Base-by-base conservation (phyloP, 2,113 vertebrate species). In the Sciurus niger region DNA sequence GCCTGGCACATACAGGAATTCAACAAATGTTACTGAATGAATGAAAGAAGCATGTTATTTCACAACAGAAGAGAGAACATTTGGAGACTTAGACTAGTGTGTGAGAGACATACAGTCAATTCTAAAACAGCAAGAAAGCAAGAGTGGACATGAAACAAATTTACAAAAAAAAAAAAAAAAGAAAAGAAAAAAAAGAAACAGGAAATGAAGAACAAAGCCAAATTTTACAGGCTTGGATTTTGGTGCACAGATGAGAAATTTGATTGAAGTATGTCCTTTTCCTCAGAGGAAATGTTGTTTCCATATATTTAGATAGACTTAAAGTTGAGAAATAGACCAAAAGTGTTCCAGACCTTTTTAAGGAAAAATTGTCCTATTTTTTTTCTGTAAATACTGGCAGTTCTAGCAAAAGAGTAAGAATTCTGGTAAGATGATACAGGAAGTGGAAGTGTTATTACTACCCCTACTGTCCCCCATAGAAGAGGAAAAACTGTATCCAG, bases 21-120 rank as follows among this genome's bases (percentile, higher is more conserved):
- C 58, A 85, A 30, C 8, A 78, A 40, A 40, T 53, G 40, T 63
- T 80, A 74, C 37, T 88, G 30, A 95, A 34, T 74, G 70, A 87
- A 79, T 68, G 34, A 94, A 89, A 89, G 82, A 43, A 91, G 40
- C 8, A 60, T 9, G 76, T 80, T 85, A 85, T 53, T 93, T 93
- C 40, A 93, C 30, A 93, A 72, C 17, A 95, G 90, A 84, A 89
- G 40, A 48, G 53, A 89, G 82, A 74, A 74, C 46, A 86, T 82
- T 89, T 80, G 67, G 60, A 68, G 48, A 79, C 13, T 20, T 16
- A 68, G 20, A 73, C 60, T 43, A 53, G 32, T 72, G 40, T 77
- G 76, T 55, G 46, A 83, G 14, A 92, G 46, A 95, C 46, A 74
- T 34, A n/a, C 0, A 77, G 7, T 90, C 32, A 77, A 22, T 87